Conservation (phyloP, 2,797 vertebrate species). For the Enteromius unitaeniatus region DNA sequence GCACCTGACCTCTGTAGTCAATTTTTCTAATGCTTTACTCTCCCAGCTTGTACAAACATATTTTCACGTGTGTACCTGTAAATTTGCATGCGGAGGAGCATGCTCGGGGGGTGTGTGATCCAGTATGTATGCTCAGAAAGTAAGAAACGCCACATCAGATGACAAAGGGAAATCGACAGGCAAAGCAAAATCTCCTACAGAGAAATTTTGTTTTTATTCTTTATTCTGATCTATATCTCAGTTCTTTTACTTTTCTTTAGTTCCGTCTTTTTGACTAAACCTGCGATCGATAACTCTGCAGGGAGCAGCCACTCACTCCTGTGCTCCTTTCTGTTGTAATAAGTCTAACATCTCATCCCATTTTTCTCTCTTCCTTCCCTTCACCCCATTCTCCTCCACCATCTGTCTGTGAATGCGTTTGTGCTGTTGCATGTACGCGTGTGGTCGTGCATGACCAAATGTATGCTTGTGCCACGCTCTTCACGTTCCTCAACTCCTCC, state of each 20-base stretch:
- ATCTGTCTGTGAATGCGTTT: conserved; percentile 65
- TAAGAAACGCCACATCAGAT: conserved; percentile 63
- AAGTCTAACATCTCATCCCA: conserved; percentile 74
- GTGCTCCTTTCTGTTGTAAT: conserved; percentile 70
- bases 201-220: conserved; percentile 60
- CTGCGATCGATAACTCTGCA: conserved; percentile 76
- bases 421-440: conserved; percentile 33
- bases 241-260: conserved; percentile 68
- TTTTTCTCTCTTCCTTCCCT: conserved; percentile 51
- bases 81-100: conserved; percentile 43
- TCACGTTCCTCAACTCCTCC: conserved; percentile 52
- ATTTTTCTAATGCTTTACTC: neutral
- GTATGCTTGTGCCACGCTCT: conserved; percentile 53
- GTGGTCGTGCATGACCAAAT: conserved; percentile 42
- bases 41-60: conserved; percentile 2
- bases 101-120: conserved; percentile 41
- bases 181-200: conserved; percentile 63
- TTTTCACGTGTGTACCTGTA: conserved; percentile 26
- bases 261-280: conserved; percentile 62
- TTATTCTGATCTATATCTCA: conserved; percentile 68
- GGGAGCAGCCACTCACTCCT: conserved; percentile 58
- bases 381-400: conserved; percentile 46
- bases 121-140: conserved; percentile 51
- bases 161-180: conserved; percentile 56
- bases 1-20: neutral